phyloP scores from a whole-genome alignment of 2,888 invertebrate genomes.

The Cantharis flavilabris region DNA sequence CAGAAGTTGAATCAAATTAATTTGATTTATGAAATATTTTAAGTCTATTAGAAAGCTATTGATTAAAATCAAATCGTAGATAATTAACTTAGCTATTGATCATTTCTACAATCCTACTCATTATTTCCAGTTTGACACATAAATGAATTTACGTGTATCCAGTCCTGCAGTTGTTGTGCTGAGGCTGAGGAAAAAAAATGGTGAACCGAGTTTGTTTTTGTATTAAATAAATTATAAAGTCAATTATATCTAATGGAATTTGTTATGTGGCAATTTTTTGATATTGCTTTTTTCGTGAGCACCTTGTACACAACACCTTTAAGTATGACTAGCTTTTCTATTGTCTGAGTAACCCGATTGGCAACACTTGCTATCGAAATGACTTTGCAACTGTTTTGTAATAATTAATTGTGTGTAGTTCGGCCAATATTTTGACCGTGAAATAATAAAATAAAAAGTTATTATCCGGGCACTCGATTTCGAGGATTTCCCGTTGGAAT shows the following conservation, averaged over 20 bases:
- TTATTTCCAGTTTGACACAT: not conserved
- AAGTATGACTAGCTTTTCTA: slow-evolving; percentile 25
- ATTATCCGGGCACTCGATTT: not conserved
- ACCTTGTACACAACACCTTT: slow-evolving; percentile 18
- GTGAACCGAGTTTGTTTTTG: not conserved
- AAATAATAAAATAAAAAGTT: slow-evolving; percentile 8
- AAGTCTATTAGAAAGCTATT: slow-evolving; percentile 4
- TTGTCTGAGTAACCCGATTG: slow-evolving; percentile 19
- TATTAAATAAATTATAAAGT: not conserved
- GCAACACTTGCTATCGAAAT: slow-evolving; percentile 20
- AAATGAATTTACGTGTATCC: not conserved
- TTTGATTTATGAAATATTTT: slow-evolving; percentile 5
- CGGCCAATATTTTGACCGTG: slow-evolving; percentile 26
- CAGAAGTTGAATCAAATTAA: slow-evolving; percentile 2
- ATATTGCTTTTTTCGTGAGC: slow-evolving; percentile 17
- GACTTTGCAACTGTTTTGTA: slow-evolving; percentile 30
- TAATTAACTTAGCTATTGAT: slow-evolving; percentile 3
- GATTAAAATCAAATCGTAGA: not conserved
- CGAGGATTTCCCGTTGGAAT: not conserved
- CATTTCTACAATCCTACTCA: not conserved
- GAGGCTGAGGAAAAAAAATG: too few relatives aligned
- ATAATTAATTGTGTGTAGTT: slow-evolving; percentile 25
- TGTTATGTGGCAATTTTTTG: slow-evolving; percentile 16
- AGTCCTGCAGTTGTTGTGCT: not conserved
- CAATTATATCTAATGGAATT: slow-evolving; percentile 2